Base-by-base conservation (phyloP, 2,113 vertebrate genomes). In the Macroglossus sobrinus region DNA sequence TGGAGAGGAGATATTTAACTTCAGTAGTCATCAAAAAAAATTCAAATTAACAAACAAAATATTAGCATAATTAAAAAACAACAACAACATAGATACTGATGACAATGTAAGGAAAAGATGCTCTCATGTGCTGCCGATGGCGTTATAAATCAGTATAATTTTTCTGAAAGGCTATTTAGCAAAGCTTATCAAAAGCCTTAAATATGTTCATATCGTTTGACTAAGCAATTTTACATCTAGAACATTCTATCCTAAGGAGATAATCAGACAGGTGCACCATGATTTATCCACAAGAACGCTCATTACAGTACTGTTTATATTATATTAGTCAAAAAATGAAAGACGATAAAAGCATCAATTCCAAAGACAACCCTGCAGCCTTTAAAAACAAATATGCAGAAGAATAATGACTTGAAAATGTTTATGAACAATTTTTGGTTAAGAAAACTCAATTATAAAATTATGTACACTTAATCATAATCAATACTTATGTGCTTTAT, bases 181-280 rank as follows among this genome's bases (percentile, higher is more conserved):
- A 95, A 95, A 96, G 84, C 14, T 74, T 68, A 68, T 64, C 93
- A 90, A 74, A 95, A 94, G 64, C 81, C 82, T 93, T 84, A 81
- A 90, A 78, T 90, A 69, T 4, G 63, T 35, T 89, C 33, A 14
- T 95, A 5, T 14, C 15, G 68, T 84, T 91, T 88, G 93, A 75
- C 76, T 59, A 47, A 63, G 95, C 64, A 26, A 80, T 87, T 97
- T 74, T 57, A 28, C n/a, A 40, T 59, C 79, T 40, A 69, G 71
- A 72, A 64, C 35, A 47, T 88, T 88, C 76, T 88, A 24, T 84
- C 84, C 86, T 76, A 19, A 53, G 85, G 91, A 92, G 71, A 61
- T 71, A 30, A 14, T 64, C 35, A 3, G 59, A 82, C 80, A 94
- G 88, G 88, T 59, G 35, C 16, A 2, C 43, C 0, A 22, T 50